Percentiles rank a stretch among this genome's conserved stretches.
Evolutionary conservation across 2,888 invertebrate genomes (phyloP).

Genomic region (Coelogynopora nodosa): DNA sequence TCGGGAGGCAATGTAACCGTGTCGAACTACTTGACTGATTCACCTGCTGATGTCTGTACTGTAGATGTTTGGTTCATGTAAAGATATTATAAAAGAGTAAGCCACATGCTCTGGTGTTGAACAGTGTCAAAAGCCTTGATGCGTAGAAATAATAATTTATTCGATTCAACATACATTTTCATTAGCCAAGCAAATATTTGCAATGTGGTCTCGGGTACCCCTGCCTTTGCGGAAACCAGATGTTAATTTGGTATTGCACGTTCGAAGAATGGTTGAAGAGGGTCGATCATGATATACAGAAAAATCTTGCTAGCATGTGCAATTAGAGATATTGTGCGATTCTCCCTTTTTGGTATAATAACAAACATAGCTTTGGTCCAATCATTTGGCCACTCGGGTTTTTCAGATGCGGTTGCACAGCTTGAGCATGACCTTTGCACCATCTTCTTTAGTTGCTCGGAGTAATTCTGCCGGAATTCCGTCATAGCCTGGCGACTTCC

Average conservation of each 20-base stretch:
- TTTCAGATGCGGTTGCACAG: conserved; percentile 23
- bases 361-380: not conserved
- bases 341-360: not conserved
- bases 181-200: not conserved
- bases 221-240: too few relatives aligned
- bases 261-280: not conserved
- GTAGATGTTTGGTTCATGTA: not conserved
- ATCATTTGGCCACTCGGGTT: not conserved
- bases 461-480: not conserved
- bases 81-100: not conserved
- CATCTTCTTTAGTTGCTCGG: not conserved
- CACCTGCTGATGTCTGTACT: not conserved
- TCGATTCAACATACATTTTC: not conserved
- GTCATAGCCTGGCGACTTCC: not conserved
- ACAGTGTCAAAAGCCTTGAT: not conserved
- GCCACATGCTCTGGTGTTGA: not conserved
- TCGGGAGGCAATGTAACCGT: not conserved
- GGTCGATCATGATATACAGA: not conserved
- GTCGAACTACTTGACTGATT: not conserved
- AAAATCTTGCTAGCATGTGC: not conserved
- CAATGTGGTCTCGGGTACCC: not conserved
- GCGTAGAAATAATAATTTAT: not conserved
- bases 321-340: not conserved
- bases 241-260: too few relatives aligned
- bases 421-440: not conserved